Evolutionary conservation across 1,140 invertebrate species (phyloP), one percentile per base, ranked within the genome.

Genomic region (Drosophila albomicans): DNA sequence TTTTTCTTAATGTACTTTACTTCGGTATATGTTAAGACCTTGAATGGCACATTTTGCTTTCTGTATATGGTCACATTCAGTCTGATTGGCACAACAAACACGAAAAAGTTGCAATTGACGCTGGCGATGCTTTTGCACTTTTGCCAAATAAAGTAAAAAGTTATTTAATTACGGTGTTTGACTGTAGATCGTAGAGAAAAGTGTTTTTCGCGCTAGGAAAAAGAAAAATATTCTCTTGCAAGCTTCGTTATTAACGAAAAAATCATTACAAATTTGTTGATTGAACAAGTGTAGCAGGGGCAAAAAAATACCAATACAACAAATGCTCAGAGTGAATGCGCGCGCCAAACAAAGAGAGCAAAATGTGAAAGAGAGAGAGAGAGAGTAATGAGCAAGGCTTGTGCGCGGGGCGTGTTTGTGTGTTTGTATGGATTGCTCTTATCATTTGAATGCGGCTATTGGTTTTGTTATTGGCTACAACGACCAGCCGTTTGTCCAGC

Each of bases 261-360:
- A 4, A 10, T 45, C 51, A 16, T 25, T 45, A 13, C 43, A 43
- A 77, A 45, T 52, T 30, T 62, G 6, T 46, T 46, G 59, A 16
- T 41, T 41, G 61, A 81, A 81, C 82, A 86, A 86, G 82, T 86
- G 82, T 69, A 85, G 58, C 49, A 61, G 16, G 58, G 71, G 62
- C n/a, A 71, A 85, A 49, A 72, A 85, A 76, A 71, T 85, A 72
- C 82, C 82, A 75, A 85, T 85, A 85, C 82, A 86, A 85, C 73
- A 73, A 49, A 66, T 48, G 35, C 35, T 57, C 13, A 52, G 64
- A 56, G 80, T 69, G 65, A 52, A 69, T 64, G 75, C 52, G 68
- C 62, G 41, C 35, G 54, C 45, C 28, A 75, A 35, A 15, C 57
- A 54, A 69, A 52, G 51, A 32, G 15, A 38, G 16, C 15, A 16